Percentiles rank a stretch among this genome's conserved stretches.
phyloP scores from a whole-genome alignment of 2,113 vertebrate genomes.

The Onychostruthus taczanowskii region DNA sequence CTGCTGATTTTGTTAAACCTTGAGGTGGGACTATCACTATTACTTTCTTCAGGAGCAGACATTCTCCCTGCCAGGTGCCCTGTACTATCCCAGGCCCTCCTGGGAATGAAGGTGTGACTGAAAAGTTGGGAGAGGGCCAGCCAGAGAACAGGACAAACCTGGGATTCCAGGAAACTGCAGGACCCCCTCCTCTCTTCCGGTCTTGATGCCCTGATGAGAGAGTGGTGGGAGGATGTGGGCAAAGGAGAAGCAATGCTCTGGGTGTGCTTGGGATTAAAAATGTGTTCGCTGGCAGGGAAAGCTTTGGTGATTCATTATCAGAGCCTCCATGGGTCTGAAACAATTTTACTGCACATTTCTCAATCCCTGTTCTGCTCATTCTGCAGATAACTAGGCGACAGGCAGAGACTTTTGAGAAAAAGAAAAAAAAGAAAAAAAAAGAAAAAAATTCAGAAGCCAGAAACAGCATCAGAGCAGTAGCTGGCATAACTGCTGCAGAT shows the following conservation, averaged over 20 bases:
- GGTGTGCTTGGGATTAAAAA: background rate
- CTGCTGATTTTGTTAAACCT: background rate
- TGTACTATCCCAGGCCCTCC: background rate
- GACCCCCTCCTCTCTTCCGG: background rate
- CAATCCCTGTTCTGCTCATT: background rate
- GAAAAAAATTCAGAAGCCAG: background rate
- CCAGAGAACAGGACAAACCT: background rate
- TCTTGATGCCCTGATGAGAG: background rate
- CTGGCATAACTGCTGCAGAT: constrained; percentile 1
- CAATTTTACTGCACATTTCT: constrained; percentile 14
- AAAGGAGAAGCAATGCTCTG: background rate
- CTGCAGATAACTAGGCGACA: background rate
- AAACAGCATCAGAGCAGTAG: background rate
- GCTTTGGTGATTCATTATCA: constrained; percentile 29
- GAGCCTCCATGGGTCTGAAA: constrained; percentile 19
- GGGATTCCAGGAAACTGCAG: background rate
- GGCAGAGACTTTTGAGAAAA: background rate
- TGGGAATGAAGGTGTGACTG: background rate
- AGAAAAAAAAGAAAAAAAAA: background rate
- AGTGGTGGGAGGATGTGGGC: fast-evolving
- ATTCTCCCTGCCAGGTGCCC: fast-evolving
- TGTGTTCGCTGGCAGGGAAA: background rate
- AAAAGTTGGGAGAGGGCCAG: background rate
- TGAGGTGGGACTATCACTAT: background rate
- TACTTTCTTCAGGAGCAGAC: background rate